These are phyloP conservation scores for Ophion ellenae DNA, from an alignment of 2,888 invertebrate species.

Conservation along the genomic window DNA sequence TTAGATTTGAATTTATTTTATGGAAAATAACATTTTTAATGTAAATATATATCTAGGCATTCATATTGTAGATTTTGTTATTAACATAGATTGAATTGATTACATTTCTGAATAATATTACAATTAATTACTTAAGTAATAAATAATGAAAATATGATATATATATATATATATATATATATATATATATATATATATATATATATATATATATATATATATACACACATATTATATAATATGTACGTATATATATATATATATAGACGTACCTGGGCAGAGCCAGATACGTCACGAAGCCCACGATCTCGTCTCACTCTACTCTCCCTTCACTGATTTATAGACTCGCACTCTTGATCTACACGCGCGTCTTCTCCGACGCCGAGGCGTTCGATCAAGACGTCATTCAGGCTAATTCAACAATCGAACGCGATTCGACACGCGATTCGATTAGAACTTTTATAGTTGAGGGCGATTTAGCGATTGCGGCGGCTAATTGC, in stretches of 20 bases:
- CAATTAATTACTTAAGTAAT: no score
- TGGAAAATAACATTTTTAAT: not conserved
- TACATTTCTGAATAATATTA: no score
- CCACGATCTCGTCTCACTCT: conserved; percentile 30
- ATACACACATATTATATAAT: no score
- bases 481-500: no score
- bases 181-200: no score
- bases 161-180: no score
- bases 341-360: conserved; percentile 19
- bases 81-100: no score
- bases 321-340: conserved; percentile 14
- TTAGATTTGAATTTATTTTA: no score
- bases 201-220: no score
- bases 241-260: no score
- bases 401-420: conserved; percentile 62
- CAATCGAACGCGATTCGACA: conserved; percentile 48
- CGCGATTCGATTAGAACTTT: conserved; percentile 58
- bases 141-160: no score
- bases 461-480: not conserved
- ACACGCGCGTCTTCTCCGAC: not conserved
- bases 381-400: conserved; percentile 53
- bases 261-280: conserved; percentile 23
- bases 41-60: not conserved
- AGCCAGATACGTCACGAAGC: conserved; percentile 14
- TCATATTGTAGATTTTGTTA: conserved; percentile 2